phyloP scores from a whole-genome alignment of 2,113 vertebrate genomes.

The Peromyscus maniculatus region DNA sequence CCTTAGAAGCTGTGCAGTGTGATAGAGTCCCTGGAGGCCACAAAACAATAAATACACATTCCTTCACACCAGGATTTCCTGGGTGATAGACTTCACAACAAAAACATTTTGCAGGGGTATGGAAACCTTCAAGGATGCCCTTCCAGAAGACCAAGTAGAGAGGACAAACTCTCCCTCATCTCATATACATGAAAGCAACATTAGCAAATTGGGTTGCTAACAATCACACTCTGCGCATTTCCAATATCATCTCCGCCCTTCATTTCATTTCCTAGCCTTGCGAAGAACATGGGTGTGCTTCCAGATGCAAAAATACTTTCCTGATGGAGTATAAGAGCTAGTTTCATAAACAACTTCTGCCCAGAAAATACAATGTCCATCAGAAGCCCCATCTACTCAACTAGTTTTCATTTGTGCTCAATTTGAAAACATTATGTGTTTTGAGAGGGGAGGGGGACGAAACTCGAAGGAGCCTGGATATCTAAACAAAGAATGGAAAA shows the following conservation, averaged over 20 bases:
- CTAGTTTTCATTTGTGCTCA: background rate
- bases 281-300: background rate
- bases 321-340: background rate
- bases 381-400: background rate
- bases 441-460: background rate
- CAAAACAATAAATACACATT: constrained; percentile 1
- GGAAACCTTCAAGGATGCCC: constrained; percentile 59
- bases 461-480: background rate
- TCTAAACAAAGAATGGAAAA: constrained; percentile 29
- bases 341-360: constrained; percentile 38
- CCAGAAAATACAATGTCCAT: constrained; percentile 43
- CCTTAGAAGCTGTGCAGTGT: background rate
- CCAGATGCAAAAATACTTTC: constrained; percentile 47
- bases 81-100: constrained; percentile 59
- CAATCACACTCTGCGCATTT: background rate
- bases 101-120: constrained; percentile 69
- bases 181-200: background rate
- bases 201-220: background rate
- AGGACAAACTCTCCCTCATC: constrained; percentile 17
- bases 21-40: background rate
- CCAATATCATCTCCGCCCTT: background rate
- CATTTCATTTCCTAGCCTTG: constrained; percentile 26
- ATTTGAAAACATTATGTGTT: background rate
- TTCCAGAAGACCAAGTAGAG: constrained; percentile 51
- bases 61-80: constrained; percentile 9